A percentile compares a stretch with the other conserved stretches of the same genome.
These are phyloP conservation scores for Coccyzus lansbergi DNA, from an alignment of 2,797 vertebrate species.

Conservation along the genomic window DNA sequence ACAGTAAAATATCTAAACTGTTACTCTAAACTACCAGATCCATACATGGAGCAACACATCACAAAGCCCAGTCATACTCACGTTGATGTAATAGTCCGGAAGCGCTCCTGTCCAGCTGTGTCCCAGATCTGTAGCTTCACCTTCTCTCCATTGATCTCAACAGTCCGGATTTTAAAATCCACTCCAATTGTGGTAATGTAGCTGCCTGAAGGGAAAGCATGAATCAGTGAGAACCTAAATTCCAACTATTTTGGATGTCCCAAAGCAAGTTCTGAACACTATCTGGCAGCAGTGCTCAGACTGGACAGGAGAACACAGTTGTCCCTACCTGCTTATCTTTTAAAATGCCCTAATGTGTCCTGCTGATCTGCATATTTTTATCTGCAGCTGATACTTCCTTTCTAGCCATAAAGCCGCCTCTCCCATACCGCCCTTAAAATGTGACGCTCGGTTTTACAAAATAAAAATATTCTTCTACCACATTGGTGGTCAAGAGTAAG, in stretches of 20 bases:
- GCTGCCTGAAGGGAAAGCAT: slow-evolving; percentile 83
- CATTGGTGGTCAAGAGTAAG: neutral
- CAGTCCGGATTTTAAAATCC: slow-evolving; percentile 98
- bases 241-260: neutral
- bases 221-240: neutral
- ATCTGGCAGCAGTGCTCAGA: neutral
- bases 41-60: neutral
- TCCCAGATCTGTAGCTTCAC: slow-evolving; percentile 99
- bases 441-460: neutral
- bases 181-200: slow-evolving; percentile 99
- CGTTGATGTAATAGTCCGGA: slow-evolving; percentile 99
- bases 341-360: neutral
- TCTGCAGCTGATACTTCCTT: neutral
- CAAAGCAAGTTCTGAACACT: neutral
- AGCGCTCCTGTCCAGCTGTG: slow-evolving; percentile 96
- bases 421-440: neutral
- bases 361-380: neutral
- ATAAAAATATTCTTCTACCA: neutral
- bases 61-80: slow-evolving; percentile 75
- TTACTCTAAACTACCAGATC: neutral
- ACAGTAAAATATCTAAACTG: neutral
- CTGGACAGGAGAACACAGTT: neutral
- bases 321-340: neutral
- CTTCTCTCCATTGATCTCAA: slow-evolving; percentile 98
- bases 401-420: neutral